Conservation (phyloP, 2,113 vertebrate genomes). For the Tinamus guttatus region DNA sequence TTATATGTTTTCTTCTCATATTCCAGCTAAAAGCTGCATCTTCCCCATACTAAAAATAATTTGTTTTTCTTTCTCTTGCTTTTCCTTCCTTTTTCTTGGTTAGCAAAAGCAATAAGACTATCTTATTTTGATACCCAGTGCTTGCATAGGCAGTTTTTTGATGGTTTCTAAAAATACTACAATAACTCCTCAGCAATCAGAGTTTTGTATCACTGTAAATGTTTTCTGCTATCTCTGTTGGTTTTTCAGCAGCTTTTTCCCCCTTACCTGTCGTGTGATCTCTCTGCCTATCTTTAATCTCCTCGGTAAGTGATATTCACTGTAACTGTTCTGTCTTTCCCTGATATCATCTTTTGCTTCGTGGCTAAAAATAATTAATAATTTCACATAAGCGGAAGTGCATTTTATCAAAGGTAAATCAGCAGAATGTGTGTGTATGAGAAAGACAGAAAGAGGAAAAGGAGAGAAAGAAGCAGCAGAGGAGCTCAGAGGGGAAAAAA, state of each 20-base stretch:
- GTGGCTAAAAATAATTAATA: conserved; percentile 61
- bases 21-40: neutral
- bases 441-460: neutral
- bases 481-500: neutral
- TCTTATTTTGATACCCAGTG: neutral
- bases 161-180: conserved; percentile 28
- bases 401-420: conserved; percentile 72
- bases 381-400: conserved; percentile 73
- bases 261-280: conserved; percentile 61
- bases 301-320: conserved; percentile 67
- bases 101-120: neutral
- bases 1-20: neutral
- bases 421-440: conserved; percentile 25
- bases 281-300: conserved; percentile 73
- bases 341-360: conserved; percentile 73
- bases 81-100: conserved; percentile 20
- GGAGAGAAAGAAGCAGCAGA: conserved; percentile 10
- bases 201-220: neutral
- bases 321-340: conserved; percentile 58
- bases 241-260: conserved; percentile 34
- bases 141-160: conserved; percentile 11
- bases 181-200: neutral
- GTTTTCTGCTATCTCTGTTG: conserved; percentile 25
- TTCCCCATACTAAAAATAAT: neutral
- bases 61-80: neutral